Conservation (phyloP, 1,140 invertebrate species). For the Sycophaga agraensis region DNA sequence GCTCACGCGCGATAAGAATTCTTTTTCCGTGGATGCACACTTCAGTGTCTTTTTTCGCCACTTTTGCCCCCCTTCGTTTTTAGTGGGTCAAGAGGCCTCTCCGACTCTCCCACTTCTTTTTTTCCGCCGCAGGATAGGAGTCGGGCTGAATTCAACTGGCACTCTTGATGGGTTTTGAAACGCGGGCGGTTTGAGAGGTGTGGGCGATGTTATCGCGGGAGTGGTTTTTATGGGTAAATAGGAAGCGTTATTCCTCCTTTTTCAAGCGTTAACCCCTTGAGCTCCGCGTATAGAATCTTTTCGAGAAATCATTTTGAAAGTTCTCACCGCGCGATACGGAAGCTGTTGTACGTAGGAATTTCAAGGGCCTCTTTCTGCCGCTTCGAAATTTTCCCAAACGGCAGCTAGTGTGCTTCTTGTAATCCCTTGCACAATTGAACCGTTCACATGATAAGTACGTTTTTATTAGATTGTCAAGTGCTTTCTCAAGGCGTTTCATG, state of each 20-base stretch:
- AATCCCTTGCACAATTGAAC: too few species aligned
- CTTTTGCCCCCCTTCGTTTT: not conserved
- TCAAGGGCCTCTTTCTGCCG: too few species aligned
- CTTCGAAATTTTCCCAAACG: too few species aligned
- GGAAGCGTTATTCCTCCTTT: not conserved
- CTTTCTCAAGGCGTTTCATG: too few species aligned
- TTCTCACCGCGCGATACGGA: too few species aligned
- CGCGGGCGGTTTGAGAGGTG: not conserved
- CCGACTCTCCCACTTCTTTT: not conserved
- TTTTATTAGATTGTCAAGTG: too few species aligned
- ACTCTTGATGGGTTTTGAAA: constrained; percentile 3
- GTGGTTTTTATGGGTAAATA: constrained; percentile 4
- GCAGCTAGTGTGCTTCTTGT: too few species aligned
- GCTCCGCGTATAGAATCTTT: too few species aligned
- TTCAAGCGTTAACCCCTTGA: not conserved
- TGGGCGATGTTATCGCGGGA: constrained; percentile 1
- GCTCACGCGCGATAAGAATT: constrained; percentile 1
- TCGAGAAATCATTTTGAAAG: too few species aligned
- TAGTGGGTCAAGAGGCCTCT: constrained; percentile 12
- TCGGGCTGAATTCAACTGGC: not conserved
- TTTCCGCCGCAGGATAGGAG: not conserved
- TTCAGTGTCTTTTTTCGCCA: not conserved
- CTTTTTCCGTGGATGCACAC: not conserved
- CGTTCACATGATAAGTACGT: too few species aligned
- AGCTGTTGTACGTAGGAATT: too few species aligned